Percentiles rank a stretch among this genome's conserved stretches.
These are phyloP conservation scores for Cepaea hortensis DNA, from an alignment of 2,888 invertebrate genomes.

Conservation along the genomic window DNA sequence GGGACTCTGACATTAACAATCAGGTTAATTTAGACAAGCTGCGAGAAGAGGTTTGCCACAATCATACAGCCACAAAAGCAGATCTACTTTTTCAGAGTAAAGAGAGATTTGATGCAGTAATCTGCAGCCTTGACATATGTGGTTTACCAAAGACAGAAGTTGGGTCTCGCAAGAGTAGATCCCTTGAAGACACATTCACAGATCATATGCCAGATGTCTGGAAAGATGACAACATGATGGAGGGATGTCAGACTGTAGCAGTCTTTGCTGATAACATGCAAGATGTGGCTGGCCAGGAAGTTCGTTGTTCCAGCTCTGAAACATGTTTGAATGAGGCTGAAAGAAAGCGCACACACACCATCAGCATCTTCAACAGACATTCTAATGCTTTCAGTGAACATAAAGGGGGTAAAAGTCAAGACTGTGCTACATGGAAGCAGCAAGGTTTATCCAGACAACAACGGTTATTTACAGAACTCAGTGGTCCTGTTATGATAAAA, in stretches of 20 bases:
- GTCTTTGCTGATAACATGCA: not conserved
- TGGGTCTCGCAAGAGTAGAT: not conserved
- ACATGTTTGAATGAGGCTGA: not conserved
- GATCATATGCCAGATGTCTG: slow-evolving; percentile 11
- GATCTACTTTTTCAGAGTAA: not conserved
- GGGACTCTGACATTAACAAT: too few relatives aligned
- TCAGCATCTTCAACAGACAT: not conserved
- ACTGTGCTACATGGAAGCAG: not conserved
- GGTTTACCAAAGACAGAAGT: not conserved
- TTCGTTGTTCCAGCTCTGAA: not conserved
- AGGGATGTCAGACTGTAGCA: slow-evolving; percentile 13
- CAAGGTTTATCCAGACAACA: not conserved
- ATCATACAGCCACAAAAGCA: not conserved
- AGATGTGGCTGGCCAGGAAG: not conserved
- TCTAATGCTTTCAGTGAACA: not conserved
- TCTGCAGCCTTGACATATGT: not conserved
- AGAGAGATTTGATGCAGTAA: not conserved
- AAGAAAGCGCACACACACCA: not conserved
- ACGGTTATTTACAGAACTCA: not conserved
- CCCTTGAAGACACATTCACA: not conserved
- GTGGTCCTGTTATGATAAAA: not conserved
- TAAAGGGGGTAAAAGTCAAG: not conserved
- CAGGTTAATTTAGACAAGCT: not conserved
- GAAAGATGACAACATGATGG: slow-evolving; percentile 2
- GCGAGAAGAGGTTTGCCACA: not conserved